Conservation (phyloP, 2,797 vertebrate species). For the Lagocephalus sceleratus region DNA sequence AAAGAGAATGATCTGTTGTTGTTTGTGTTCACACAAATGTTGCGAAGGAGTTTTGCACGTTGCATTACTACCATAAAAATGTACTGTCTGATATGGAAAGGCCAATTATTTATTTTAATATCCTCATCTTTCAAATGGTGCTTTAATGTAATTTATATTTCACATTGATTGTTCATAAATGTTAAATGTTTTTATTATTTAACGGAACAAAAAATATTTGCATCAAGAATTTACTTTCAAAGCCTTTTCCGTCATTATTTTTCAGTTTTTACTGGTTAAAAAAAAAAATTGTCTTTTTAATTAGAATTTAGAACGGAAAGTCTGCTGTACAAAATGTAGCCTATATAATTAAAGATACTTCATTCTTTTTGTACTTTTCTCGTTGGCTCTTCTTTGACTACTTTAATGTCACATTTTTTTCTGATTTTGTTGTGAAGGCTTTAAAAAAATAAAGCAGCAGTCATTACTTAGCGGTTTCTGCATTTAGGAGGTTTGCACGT, state of each 20-base stretch:
- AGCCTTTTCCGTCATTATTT: conserved; percentile 45
- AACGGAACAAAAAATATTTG: conserved; percentile 63
- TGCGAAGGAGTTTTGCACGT: conserved; percentile 1
- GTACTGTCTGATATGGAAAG: conserved; percentile 65
- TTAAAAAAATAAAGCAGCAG: too few species aligned
- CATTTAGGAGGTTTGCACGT: too few species aligned
- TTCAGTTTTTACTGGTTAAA: conserved; percentile 54
- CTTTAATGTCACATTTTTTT: not conserved
- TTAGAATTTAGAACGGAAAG: conserved; percentile 67
- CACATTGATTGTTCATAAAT: conserved; percentile 68
- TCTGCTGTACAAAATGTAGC: conserved; percentile 79
- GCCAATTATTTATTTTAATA: conserved; percentile 82
- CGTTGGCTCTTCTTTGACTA: conserved; percentile 8
- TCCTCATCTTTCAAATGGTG: conserved; percentile 81
- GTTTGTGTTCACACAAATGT: conserved; percentile 13
- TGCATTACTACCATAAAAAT: conserved; percentile 47
- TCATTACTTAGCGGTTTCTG: too few species aligned
- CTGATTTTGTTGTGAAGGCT: too few species aligned
- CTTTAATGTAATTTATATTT: conserved; percentile 83
- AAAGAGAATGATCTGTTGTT: conserved; percentile 43
- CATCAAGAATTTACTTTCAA: conserved; percentile 63
- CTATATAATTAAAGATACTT: conserved; percentile 77
- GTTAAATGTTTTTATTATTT: conserved; percentile 67
- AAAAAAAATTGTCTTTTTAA: conserved; percentile 50
- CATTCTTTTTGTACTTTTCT: conserved; percentile 54